phyloP scores from a whole-genome alignment of 2,113 vertebrate species.

The Tetraodon nigroviridis region DNA sequence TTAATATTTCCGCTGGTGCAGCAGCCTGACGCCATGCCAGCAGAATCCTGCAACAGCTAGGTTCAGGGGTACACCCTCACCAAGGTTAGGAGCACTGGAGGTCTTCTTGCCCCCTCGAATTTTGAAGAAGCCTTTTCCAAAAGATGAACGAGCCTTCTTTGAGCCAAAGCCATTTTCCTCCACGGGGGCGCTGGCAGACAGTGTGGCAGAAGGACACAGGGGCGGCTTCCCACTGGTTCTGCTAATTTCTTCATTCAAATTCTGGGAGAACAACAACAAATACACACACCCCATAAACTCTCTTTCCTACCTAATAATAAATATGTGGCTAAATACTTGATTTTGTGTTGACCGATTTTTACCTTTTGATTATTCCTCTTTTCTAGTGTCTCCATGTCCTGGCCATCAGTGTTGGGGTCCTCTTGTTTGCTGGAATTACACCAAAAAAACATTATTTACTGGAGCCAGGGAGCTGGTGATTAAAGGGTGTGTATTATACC shows the following conservation, averaged over 20 bases:
- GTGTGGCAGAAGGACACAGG: conserved; percentile 65
- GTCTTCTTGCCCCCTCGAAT: conserved; percentile 89
- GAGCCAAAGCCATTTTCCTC: conserved; percentile 86
- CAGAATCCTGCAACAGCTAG: too few relatives aligned
- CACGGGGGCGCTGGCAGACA: conserved; percentile 16
- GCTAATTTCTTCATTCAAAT: conserved; percentile 58
- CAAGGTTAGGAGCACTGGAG: conserved; percentile 85
- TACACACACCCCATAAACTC: neutral
- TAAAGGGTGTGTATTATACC: neutral
- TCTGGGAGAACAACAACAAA: conserved; percentile 60
- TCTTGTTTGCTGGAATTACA: conserved; percentile 70
- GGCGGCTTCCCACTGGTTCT: conserved; percentile 79
- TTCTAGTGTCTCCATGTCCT: conserved; percentile 72
- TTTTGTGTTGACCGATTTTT: neutral
- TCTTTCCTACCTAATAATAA: neutral
- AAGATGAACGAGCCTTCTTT: conserved; percentile 89
- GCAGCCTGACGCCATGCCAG: too few relatives aligned
- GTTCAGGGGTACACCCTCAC: conserved; percentile 60
- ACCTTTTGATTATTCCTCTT: conserved; percentile 77
- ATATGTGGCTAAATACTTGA: neutral
- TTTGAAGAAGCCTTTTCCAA: conserved; percentile 96
- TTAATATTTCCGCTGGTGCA: neutral
- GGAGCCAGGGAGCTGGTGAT: neutral
- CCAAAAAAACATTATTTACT: neutral
- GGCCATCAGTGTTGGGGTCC: conserved; percentile 74